Evolutionary conservation across 1,140 invertebrate genomes (phyloP).

Genomic region (Elymnias hypermnestra): DNA sequence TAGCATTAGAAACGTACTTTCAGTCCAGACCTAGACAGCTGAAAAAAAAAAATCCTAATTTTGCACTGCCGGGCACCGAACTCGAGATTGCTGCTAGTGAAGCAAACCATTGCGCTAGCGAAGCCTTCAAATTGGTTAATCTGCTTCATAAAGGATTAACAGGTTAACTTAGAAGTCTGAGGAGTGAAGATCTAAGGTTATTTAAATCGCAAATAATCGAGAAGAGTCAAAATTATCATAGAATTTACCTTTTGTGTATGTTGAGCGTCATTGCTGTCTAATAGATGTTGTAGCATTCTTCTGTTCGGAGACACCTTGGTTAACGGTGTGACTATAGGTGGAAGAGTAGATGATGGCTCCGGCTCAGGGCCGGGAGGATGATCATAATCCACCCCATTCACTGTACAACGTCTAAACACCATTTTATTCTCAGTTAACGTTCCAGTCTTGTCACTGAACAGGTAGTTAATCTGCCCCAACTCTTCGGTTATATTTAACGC

Average conservation of each 20-base stretch:
- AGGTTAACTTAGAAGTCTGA: too few species aligned
- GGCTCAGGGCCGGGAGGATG: conserved; percentile 82
- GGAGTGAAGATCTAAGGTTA: too few species aligned
- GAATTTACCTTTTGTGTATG: conserved; percentile 65
- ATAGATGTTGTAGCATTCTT: conserved; percentile 80
- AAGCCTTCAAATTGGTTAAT: too few species aligned
- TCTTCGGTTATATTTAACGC: conserved; percentile 98
- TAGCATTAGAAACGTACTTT: too few species aligned
- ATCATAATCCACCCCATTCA: conserved; percentile 92
- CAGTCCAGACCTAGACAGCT: too few species aligned
- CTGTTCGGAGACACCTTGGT: conserved; percentile 77
- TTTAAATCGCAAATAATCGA: too few species aligned
- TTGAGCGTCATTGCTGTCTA: conserved; percentile 52
- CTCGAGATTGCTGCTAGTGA: too few species aligned
- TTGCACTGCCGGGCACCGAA: too few species aligned
- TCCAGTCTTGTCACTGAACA: conserved; percentile 98
- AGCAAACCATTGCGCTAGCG: too few species aligned
- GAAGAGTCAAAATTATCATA: too few species aligned
- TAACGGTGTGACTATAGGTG: conserved; percentile 76
- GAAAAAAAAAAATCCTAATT: too few species aligned
- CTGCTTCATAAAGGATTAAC: too few species aligned
- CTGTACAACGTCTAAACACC: conserved; percentile 93
- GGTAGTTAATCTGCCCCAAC: conserved; percentile 95
- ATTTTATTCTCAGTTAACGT: conserved; percentile 98
- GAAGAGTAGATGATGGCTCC: conserved; percentile 67